Evolutionary conservation across 2,888 invertebrate genomes (phyloP), one percentile per base, ranked within the genome.

Genomic region (Drosophila anceps): DNA sequence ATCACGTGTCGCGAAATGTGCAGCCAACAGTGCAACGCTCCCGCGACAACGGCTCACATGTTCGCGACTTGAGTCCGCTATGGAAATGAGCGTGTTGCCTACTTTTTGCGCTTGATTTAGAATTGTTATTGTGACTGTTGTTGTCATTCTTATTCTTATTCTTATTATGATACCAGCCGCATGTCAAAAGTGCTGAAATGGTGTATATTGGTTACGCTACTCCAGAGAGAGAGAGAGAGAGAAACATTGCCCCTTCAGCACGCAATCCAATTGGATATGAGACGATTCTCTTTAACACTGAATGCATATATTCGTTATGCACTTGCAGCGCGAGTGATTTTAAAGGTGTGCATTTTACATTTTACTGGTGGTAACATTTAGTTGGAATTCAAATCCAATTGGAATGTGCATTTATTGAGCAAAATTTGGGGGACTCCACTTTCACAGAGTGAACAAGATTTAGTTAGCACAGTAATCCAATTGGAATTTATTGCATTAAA

Each of bases 1-100:
- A 78, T 89, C 89, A 89, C 89, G 89, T 89, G 87, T 89, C 58
- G 58, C 46, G 43, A 79, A 87, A 89, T 89, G 89, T 89, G 85
- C 75, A 62, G 66, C 69, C 81, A 71, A 48, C 88, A 90, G 91
- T 91, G 84, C 91, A 91, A 90, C 91, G 91, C 89, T 91, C 91
- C 82, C 91, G 80, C 82, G 63, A 54, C 76, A 59, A 46, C 79
- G 67, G 71, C 91, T 91, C 91, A 91, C 91, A 91, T 91, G 91
- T 91, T 91, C 79, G 77, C 77, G 85, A 86, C 89, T 86, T 60
- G 76, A 77, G 86, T 82, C 63, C 66, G 74, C 79, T 71, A 87
- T 85, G 87, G 76, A 85, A 85, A 84, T 87, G 64, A 77, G 72
- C 78, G 70, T 62, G 66, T 69, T 69, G 60, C 58, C 62, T 58